Evolutionary conservation across 2,888 invertebrate genomes (phyloP), one percentile per base, ranked within the genome.

Genomic region (Platycheirus albimanus): DNA sequence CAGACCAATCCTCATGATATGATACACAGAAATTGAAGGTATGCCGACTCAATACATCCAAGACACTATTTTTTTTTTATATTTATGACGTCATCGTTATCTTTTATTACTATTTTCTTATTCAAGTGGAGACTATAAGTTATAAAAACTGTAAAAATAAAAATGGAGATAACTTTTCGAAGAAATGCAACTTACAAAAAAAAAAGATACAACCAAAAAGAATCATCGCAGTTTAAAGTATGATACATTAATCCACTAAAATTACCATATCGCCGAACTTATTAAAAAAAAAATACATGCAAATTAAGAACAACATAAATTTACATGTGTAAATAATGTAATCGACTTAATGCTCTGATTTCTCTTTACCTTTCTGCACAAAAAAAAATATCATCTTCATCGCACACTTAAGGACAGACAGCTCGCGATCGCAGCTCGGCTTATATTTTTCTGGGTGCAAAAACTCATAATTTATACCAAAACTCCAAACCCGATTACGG

Each of bases 391-490:
- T 19, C 54, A 36, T 30, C 38, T 52, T 63, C 63, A 63, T 38
- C 72, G 11, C 45, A 8, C n/a, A 13, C 1, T 17, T 24, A 38
- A 56, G 28, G 11, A 45, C 24, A 24, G 24, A 24, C n/a, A 54
- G 2, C 28, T 30, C 13, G 58, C n/a, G 24, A 24, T 24, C 0
- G 10, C 11, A 52, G 2, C 30, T 33, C 15, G 51, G 43, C 58
- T 61, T 61, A 66, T 61, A n/a, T n/a, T n/a, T n/a, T 72, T 24
- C 58, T 54, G 49, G 61, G 61, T 78, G 52, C 52, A 72, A 52
- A 78, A 74, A 45, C 63, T 45, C 79, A 80, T 80, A 56, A 49
- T 43, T 80, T 79, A 74, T 49, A 41, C 64, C 58, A 69, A 74
- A 74, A 74, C 47, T 56, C 54, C 63, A 49, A 79, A 74, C 61